Evolutionary conservation across 2,888 invertebrate genomes (phyloP), one percentile per base, ranked within the genome.

Genomic region (Tridacna crocea): DNA sequence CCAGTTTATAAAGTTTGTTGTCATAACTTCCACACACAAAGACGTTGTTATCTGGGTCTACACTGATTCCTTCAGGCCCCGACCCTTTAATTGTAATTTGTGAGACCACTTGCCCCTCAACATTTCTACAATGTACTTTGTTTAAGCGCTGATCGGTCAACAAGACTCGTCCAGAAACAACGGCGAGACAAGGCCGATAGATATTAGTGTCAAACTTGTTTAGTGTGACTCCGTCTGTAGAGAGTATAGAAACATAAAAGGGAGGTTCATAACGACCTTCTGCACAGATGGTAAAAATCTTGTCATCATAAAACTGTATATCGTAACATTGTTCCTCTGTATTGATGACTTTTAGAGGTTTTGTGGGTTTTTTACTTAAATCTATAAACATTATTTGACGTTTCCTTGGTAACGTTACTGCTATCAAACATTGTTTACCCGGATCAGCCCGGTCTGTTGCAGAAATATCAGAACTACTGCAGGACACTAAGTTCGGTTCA

Each of bases 391-490:
- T 27, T 19, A 63, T 63, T 63, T 63, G 63, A 22, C 27, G 24
- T 63, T 27, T 63, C 11, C 27, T 0, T 0, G 63, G 26, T 27
- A 63, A 63, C 24, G 63, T 63, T 63, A 63, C 63, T 0, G 26
- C 63, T 27, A 63, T 27, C 8, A 63, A 63, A 63, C 63, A 63
- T 11, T 24, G 63, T 63, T 63, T 63, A 63, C 26, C 6, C 63
- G 19, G 63, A 11, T 63, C 63, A 63, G 24, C 63, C 11, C 63
- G 63, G 63, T 26, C 63, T 63, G 63, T 27, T 22, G 26, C 63
- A 63, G 63, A 63, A 63, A 63, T 26, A 63, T 26, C 63, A 63
- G 63, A 26, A 27, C 27, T 63, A 26, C 63, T 63, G 63, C 63
- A 24, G 63, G 63, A 26, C 63, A 26, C 63, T 63, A 19, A 63